Conservation (phyloP, 2,113 vertebrate genomes). For the Neotoma lepida region DNA sequence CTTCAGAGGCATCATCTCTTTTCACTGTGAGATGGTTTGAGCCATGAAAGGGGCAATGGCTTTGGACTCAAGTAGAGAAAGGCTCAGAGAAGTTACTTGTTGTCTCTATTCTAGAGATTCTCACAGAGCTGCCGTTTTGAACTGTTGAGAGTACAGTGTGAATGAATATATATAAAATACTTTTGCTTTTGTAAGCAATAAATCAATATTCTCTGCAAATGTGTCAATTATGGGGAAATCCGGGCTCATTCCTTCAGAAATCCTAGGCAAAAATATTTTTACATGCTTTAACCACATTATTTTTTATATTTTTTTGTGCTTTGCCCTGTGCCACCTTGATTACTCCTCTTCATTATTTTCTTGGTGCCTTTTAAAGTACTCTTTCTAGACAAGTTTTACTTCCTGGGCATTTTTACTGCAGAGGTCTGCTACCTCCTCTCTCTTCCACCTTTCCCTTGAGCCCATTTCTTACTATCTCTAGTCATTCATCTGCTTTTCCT, state of each 20-base stretch:
- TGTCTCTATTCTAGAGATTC: neutral
- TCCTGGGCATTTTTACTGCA: neutral
- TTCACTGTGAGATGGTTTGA: neutral
- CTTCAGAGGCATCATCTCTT: neutral
- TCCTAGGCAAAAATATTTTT: neutral
- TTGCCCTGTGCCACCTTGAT: neutral
- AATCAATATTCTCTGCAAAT: slow-evolving; percentile 41
- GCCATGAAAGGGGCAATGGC: neutral
- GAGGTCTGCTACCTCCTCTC: neutral
- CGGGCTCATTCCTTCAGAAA: slow-evolving; percentile 2
- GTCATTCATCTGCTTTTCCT: slow-evolving; percentile 61
- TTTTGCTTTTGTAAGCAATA: neutral
- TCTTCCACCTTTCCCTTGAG: slow-evolving; percentile 15
- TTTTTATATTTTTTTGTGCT: neutral
- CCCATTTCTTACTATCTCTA: slow-evolving; percentile 2
- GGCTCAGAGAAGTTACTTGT: neutral
- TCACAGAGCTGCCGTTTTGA: neutral
- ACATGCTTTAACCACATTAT: neutral
- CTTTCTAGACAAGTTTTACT: slow-evolving; percentile 24
- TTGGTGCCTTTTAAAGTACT: slow-evolving; percentile 14
- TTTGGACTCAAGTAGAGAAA: neutral
- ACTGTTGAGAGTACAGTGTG: neutral
- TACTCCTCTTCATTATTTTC: neutral
- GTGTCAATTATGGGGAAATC: neutral
- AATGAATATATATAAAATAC: slow-evolving; percentile 12